phyloP scores from a whole-genome alignment of 2,888 invertebrate genomes.

The Glyphotaelius pellucidus region DNA sequence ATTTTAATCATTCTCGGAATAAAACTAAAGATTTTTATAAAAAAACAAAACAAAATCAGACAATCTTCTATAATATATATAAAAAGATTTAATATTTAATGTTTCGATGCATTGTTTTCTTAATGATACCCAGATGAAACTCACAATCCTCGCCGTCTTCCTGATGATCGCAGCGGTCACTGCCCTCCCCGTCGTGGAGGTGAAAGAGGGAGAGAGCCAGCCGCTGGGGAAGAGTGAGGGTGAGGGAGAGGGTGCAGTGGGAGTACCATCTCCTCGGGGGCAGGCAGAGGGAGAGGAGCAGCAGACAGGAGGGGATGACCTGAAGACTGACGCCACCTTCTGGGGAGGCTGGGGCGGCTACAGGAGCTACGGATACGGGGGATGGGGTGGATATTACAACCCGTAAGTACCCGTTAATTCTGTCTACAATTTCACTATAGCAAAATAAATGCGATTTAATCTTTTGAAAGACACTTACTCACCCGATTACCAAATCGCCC shows the following conservation, averaged over 20 bases:
- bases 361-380: slow-evolving; percentile 22
- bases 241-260: not conserved
- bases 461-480: not conserved
- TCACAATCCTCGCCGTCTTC: slow-evolving; percentile 37
- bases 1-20: no score
- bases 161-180: slow-evolving; percentile 56
- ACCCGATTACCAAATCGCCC: no score
- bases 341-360: slow-evolving; percentile 69
- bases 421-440: not conserved
- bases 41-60: no score
- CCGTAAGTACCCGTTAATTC: slow-evolving; percentile 37
- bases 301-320: slow-evolving; percentile 67
- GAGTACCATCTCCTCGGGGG: slow-evolving; percentile 60
- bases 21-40: no score
- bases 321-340: slow-evolving; percentile 64
- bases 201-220: not conserved
- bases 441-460: not conserved
- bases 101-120: not conserved
- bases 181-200: slow-evolving; percentile 54
- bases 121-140: slow-evolving; percentile 56
- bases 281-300: slow-evolving; percentile 67
- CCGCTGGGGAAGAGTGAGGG: slow-evolving; percentile 60
- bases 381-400: slow-evolving; percentile 69
- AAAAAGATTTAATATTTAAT: no score
- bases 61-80: no score